Evolutionary conservation across 2,113 vertebrate species (phyloP), one percentile per base, ranked within the genome.

Genomic region (Columba livia): DNA sequence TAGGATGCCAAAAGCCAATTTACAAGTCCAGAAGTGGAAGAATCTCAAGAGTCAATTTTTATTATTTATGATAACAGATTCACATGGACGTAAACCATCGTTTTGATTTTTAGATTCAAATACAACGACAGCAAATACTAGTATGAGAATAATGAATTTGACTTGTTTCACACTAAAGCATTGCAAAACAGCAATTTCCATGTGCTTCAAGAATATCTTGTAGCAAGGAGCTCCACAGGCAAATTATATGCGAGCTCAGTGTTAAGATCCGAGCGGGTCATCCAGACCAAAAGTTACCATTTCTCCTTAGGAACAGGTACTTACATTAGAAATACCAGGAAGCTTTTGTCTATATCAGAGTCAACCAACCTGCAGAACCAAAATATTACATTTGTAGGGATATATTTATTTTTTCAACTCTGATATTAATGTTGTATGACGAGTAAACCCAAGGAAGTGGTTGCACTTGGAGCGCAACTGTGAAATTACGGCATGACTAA

Each of bases 71-170:
- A 19, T 29, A 69, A 17, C 3, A 6, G 36, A 62, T 73, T 73
- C n/a, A 38, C 1, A 2, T 38, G 29, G n/a, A 40, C 1, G 0
- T 28, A 61, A 90, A 62, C 3, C 3, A 21, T 34, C 4, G 0
- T 23, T 83, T 54, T 57, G 40, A 54, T 23, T 61, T 69, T 80
- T 47, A 66, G 29, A 26, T 28, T 50, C n/a, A 40, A 80, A 25
- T 3, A 5, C 4, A 5, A 18, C 11, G 32, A 54, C 20, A 58
- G 34, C 9, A 36, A 70, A 53, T 12, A 4, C 24, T 50, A n/a
- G 14, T 14, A 26, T 7, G 34, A 40, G 25, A 88, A 26, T 3
- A 44, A 56, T 16, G n/a, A 34, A 51, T 13, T 5, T 15, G 3
- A 32, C 26, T 65, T 57, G 2, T 65, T 80, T 84, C 36, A 65